Evolutionary conservation across 2,113 vertebrate genomes (phyloP).

Genomic region (Blennius ocellaris): DNA sequence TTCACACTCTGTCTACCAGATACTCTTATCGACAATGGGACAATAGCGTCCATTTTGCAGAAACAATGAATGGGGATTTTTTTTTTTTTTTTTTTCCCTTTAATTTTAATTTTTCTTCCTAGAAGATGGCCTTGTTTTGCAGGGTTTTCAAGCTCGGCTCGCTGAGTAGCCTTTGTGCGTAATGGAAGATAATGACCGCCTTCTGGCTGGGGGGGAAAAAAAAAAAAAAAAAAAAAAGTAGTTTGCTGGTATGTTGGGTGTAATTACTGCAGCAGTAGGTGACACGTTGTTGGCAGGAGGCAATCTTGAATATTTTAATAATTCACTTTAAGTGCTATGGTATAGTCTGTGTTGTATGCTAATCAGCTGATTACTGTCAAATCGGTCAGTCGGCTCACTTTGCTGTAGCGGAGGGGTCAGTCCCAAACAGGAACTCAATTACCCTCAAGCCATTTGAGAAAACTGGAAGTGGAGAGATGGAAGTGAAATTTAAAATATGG

Average conservation of each 20-base stretch:
- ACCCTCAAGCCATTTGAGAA: conserved; percentile 31
- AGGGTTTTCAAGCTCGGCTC: conserved; percentile 24
- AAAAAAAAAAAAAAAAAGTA: conserved; percentile 39
- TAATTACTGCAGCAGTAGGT: conserved; percentile 41
- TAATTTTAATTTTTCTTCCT: conserved; percentile 19
- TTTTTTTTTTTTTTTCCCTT: background rate
- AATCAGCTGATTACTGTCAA: conserved; percentile 56
- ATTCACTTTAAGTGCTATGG: conserved; percentile 40
- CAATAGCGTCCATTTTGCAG: conserved; percentile 60
- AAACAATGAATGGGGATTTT: conserved; percentile 47
- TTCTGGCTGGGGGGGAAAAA: conserved; percentile 23
- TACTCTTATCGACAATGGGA: conserved; percentile 68
- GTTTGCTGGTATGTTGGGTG: conserved; percentile 39
- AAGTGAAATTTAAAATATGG: conserved; percentile 30
- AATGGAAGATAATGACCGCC: conserved; percentile 62
- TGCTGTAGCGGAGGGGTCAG: conserved; percentile 17
- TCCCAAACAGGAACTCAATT: conserved; percentile 25
- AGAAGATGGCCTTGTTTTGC: conserved; percentile 24
- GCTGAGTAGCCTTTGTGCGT: conserved; percentile 43
- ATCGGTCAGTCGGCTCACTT: conserved; percentile 25
- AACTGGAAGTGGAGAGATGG: conserved; percentile 5
- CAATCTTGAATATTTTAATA: conserved; percentile 40
- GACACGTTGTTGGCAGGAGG: conserved; percentile 43
- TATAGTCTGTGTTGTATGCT: conserved; percentile 31
- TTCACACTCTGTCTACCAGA: conserved; percentile 72